phyloP scores from a whole-genome alignment of 2,113 vertebrate species.

The Lucifuga dentata region DNA sequence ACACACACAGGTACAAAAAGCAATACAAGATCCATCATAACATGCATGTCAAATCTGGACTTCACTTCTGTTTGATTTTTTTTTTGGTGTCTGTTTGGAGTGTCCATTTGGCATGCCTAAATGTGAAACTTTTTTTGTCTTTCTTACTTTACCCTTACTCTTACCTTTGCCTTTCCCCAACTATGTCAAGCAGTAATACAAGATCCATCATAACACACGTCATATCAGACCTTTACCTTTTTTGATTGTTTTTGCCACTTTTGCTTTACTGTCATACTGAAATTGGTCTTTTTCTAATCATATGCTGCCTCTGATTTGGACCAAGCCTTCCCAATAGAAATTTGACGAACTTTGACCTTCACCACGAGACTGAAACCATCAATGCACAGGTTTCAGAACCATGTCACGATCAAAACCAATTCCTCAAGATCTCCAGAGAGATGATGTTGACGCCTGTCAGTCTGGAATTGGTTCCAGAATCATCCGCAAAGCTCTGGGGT shows the following conservation, averaged over 20 bases:
- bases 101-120: too few species aligned
- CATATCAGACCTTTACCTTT: not conserved
- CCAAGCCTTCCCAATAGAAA: conserved; percentile 4
- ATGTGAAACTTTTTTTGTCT: too few species aligned
- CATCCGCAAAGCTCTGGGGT: conserved; percentile 53
- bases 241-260: not conserved
- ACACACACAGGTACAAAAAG: conserved; percentile 2
- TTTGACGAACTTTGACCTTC: conserved; percentile 23
- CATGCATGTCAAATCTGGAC: too few species aligned
- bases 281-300: too few species aligned
- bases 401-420: conserved; percentile 48
- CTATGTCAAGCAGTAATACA: conserved; percentile 5
- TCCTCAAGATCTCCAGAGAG: conserved; percentile 39
- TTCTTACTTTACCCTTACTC: too few species aligned
- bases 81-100: too few species aligned
- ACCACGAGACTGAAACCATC: conserved; percentile 26
- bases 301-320: conserved; percentile 10
- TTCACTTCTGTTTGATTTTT: too few species aligned
- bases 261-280: too few species aligned
- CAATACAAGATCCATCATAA: conserved; percentile 14
- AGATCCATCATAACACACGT: conserved; percentile 12
- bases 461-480: conserved; percentile 66
- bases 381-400: conserved; percentile 28
- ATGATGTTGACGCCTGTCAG: conserved; percentile 65
- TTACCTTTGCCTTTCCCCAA: too few species aligned